These are phyloP conservation scores for Drosophila formosana DNA, from an alignment of 2,888 invertebrate genomes.

Conservation along the genomic window DNA sequence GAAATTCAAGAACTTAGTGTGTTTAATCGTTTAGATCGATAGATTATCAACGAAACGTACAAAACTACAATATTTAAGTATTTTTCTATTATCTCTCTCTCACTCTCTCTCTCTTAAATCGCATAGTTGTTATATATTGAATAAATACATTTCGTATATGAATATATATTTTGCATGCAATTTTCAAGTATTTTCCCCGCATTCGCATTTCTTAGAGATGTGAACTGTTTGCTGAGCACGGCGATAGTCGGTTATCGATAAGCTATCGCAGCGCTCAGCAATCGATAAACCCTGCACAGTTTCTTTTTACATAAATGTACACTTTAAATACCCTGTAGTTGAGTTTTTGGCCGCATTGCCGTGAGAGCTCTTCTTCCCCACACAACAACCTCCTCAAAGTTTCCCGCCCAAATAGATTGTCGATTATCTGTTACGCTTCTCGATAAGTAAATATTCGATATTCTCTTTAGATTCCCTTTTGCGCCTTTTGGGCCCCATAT, in stretches of 20 bases:
- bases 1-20: slow-evolving; percentile 20
- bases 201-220: slow-evolving; percentile 2
- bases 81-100: slow-evolving; percentile 10
- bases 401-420: neutral
- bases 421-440: neutral
- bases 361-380: neutral
- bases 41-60: slow-evolving; percentile 16
- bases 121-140: slow-evolving; percentile 35
- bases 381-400: neutral
- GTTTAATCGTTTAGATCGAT: slow-evolving; percentile 15
- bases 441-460: neutral
- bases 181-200: slow-evolving; percentile 11
- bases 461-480: neutral
- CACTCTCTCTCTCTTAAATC: slow-evolving; percentile 8
- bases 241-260: slow-evolving; percentile 16
- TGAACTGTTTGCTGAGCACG: slow-evolving; percentile 23
- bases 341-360: slow-evolving; percentile 33
- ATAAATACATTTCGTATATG: neutral
- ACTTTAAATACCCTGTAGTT: slow-evolving; percentile 32
- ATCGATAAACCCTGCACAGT: slow-evolving; percentile 33
- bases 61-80: slow-evolving; percentile 27
- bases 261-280: slow-evolving; percentile 26
- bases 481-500: no score
- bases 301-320: slow-evolving; percentile 13
- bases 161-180: slow-evolving; percentile 43